A percentile compares a stretch with the other conserved stretches of the same genome.
These are phyloP conservation scores for Conus canariensis DNA, from an alignment of 2,888 invertebrate species.

Conservation along the genomic window DNA sequence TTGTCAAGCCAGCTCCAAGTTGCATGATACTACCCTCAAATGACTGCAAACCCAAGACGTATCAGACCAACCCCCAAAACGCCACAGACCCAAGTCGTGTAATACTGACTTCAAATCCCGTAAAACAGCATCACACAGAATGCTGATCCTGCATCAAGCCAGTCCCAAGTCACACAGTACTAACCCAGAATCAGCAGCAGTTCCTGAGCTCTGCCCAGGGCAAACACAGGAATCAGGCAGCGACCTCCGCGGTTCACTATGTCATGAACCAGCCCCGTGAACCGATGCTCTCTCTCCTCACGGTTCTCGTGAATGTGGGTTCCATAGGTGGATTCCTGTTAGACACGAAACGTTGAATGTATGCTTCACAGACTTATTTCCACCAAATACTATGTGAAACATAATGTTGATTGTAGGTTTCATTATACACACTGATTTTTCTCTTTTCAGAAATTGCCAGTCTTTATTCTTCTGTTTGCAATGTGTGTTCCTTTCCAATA, in stretches of 20 bases:
- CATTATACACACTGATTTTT: no score
- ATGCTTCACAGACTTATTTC: not conserved
- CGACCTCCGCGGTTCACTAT: constrained; percentile 98
- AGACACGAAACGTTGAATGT: not conserved
- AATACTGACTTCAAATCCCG: no score
- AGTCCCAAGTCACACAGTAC: not conserved
- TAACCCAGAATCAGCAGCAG: constrained; percentile 90
- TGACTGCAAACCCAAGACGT: no score
- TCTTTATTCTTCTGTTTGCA: no score
- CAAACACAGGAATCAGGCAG: constrained; percentile 99
- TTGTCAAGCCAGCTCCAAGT: no score
- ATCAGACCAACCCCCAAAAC: no score
- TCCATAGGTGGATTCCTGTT: constrained; percentile 97
- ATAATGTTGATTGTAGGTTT: not conserved
- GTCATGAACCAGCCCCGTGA: constrained; percentile 95
- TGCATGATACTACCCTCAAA: no score
- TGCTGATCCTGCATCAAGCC: constrained; percentile 86
- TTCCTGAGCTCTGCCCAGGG: constrained; percentile 97
- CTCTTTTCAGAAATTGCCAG: no score
- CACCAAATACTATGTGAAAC: not conserved
- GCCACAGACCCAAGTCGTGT: no score
- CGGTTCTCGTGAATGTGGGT: constrained; percentile 99
- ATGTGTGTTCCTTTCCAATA: no score
- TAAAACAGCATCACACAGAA: no score
- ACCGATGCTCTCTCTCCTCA: constrained; percentile 95